A percentile compares a stretch with the other conserved stretches of the same genome.
Evolutionary conservation across 2,797 vertebrate species (phyloP).

Genomic region (Notolepis coatsorum): DNA sequence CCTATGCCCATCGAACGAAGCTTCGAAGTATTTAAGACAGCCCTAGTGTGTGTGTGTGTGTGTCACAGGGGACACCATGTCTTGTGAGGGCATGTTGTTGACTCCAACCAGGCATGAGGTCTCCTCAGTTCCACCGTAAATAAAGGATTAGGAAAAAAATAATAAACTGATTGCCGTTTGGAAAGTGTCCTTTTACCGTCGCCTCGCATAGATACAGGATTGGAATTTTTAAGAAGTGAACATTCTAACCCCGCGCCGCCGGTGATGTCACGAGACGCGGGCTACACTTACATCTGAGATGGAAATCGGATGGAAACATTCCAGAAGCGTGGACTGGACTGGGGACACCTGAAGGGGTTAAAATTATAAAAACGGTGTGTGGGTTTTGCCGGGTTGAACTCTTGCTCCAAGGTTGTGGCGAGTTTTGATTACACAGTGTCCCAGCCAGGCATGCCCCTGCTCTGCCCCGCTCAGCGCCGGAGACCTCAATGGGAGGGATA

Average conservation of each 20-base stretch:
- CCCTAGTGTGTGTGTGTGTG: too few species aligned
- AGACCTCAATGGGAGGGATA: not conserved
- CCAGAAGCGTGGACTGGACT: too few species aligned
- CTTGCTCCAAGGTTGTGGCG: not conserved
- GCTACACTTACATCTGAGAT: too few species aligned
- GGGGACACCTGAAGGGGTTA: too few species aligned
- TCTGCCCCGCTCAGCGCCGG: conserved; percentile 13
- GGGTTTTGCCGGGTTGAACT: not conserved
- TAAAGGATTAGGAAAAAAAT: conserved; percentile 26
- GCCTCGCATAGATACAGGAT: too few species aligned
- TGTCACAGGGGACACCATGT: conserved; percentile 7
- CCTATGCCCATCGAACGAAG: too few species aligned
- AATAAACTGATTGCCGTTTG: not conserved
- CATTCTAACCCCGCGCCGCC: too few species aligned
- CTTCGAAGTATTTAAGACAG: too few species aligned
- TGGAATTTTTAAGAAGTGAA: too few species aligned
- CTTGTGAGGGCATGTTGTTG: conserved; percentile 25
- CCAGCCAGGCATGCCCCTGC: conserved; percentile 17
- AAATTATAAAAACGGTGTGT: too few species aligned
- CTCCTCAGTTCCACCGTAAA: conserved; percentile 35
- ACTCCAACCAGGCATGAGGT: conserved; percentile 23
- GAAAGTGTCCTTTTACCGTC: not conserved
- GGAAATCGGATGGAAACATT: too few species aligned
- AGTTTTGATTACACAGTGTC: conserved; percentile 1
- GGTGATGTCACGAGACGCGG: too few species aligned